Evolutionary conservation across 64 coral and sea anemone species (phyloP).

Genomic region (Actinia equina): DNA sequence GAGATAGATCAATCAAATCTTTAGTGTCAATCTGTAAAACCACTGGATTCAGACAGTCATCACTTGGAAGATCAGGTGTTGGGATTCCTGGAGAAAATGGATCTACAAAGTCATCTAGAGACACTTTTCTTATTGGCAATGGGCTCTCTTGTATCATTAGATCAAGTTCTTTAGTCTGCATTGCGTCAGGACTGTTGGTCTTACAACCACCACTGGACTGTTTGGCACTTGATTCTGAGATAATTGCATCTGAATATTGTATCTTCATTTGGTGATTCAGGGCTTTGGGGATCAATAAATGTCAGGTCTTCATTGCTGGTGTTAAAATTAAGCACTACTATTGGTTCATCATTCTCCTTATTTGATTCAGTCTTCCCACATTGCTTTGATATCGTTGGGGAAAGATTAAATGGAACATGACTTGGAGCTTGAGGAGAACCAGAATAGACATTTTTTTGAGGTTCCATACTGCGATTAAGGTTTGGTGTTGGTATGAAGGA

Average conservation of each 20-base stretch:
- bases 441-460: neutral
- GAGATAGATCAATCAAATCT: slow-evolving; percentile 29
- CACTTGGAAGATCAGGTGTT: neutral
- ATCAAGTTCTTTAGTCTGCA: neutral
- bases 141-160: slow-evolving; percentile 22
- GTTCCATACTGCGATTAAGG: slow-evolving; percentile 6
- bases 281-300: neutral
- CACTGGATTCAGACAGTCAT: slow-evolving; percentile 1
- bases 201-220: neutral
- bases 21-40: neutral
- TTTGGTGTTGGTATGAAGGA: slow-evolving; percentile 22
- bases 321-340: too few relatives aligned
- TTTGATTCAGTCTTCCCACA: neutral
- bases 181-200: neutral
- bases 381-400: neutral
- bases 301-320: neutral
- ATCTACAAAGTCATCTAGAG: neutral
- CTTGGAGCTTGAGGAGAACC: neutral
- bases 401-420: neutral
- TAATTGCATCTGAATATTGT: too few relatives aligned
- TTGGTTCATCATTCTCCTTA: neutral
- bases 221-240: neutral
- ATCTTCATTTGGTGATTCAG: neutral
- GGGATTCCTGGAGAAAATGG: slow-evolving; percentile 23
- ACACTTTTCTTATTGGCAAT: neutral